Percentiles rank a stretch among this genome's conserved stretches.
phyloP scores from a whole-genome alignment of 2,113 vertebrate genomes.

The Axis porcinus region DNA sequence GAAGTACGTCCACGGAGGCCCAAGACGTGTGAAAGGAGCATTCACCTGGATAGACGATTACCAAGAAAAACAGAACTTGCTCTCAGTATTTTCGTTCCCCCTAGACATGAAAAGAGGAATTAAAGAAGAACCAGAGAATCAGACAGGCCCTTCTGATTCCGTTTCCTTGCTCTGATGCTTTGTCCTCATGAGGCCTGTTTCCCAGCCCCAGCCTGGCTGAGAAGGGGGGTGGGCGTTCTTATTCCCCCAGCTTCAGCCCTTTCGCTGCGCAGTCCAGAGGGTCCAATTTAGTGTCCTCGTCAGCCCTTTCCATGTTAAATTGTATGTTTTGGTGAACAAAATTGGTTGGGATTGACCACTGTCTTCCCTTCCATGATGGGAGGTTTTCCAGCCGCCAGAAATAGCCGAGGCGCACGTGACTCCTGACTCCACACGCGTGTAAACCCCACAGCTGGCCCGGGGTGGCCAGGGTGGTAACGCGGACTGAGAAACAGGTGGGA shows the following conservation, averaged over 20 bases:
- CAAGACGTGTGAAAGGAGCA: rapidly evolving
- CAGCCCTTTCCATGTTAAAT: background rate
- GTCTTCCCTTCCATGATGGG: rapidly evolving
- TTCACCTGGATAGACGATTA: no score
- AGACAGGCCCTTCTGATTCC: background rate
- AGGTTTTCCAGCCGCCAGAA: background rate
- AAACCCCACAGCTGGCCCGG: rapidly evolving
- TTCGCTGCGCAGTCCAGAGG: rapidly evolving
- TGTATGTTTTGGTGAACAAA: background rate
- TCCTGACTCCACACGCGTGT: background rate
- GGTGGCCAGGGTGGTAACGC: rapidly evolving
- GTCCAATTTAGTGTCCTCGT: no score
- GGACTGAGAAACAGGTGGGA: background rate
- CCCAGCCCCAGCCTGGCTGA: background rate
- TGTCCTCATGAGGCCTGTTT: background rate
- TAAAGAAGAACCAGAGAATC: background rate
- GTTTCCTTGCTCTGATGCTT: background rate
- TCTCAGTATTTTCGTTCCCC: background rate
- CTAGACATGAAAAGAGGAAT: background rate
- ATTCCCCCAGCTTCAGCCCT: background rate
- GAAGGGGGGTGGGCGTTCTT: background rate
- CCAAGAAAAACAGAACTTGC: no score
- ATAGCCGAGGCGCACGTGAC: rapidly evolving
- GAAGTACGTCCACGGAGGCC: rapidly evolving
- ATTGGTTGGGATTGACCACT: background rate